These are phyloP conservation scores for Anthophora plumipes DNA, from an alignment of 2,888 invertebrate genomes.

Conservation along the genomic window DNA sequence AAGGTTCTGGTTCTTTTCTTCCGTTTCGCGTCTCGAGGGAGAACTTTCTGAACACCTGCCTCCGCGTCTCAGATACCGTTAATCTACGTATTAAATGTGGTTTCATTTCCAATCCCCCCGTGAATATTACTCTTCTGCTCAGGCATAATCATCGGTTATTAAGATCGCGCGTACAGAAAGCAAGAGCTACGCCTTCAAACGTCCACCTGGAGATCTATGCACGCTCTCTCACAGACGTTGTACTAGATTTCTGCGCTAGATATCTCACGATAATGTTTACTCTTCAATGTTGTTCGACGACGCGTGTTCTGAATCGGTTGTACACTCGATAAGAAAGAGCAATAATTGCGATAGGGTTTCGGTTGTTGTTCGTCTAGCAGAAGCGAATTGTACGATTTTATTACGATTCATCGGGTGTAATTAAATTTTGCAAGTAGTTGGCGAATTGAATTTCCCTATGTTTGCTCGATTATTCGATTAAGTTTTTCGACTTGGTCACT, in stretches of 20 bases:
- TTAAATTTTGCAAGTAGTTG: too few species aligned
- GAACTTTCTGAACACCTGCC: constrained; percentile 56
- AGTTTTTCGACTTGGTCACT: too few species aligned
- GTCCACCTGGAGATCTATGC: background rate
- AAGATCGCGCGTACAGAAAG: constrained; percentile 59
- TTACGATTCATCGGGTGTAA: too few species aligned
- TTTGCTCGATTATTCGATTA: too few species aligned
- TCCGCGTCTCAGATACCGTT: constrained; percentile 52
- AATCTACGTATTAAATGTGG: constrained; percentile 54
- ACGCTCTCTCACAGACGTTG: background rate
- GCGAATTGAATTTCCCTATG: too few species aligned
- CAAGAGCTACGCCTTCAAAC: constrained; percentile 53
- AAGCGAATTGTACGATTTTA: background rate
- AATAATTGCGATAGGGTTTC: constrained; percentile 14
- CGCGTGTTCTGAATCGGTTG: background rate
- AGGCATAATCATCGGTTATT: constrained; percentile 60
- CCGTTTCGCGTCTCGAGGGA: background rate
- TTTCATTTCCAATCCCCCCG: constrained; percentile 53
- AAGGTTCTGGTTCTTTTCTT: constrained; percentile 28
- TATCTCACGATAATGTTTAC: constrained; percentile 21
- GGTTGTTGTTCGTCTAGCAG: background rate
- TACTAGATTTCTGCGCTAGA: constrained; percentile 47
- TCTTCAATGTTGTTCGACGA: background rate
- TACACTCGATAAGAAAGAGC: too few species aligned
- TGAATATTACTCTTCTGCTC: constrained; percentile 44